Conservation (phyloP, 2,888 invertebrate genomes). For the Drosophila putrida region DNA sequence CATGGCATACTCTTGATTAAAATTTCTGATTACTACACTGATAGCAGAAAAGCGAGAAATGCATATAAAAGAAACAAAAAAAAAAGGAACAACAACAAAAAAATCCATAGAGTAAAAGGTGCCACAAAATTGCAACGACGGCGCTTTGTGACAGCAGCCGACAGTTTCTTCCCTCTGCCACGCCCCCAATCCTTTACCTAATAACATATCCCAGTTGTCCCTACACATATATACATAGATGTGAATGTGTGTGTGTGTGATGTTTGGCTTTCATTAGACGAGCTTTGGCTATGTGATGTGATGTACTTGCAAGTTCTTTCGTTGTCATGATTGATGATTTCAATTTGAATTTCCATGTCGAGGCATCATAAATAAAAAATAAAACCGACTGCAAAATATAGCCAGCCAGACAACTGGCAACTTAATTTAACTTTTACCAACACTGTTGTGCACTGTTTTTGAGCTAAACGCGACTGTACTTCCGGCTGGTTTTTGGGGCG, state of each 20-base stretch:
- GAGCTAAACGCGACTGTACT: constrained; percentile 66
- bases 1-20: constrained; percentile 70
- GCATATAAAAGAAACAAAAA: constrained; percentile 50
- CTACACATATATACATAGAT: neutral
- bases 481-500: constrained; percentile 44
- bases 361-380: constrained; percentile 68
- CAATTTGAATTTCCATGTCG: constrained; percentile 81
- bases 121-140: constrained; percentile 76
- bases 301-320: constrained; percentile 48
- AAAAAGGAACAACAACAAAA: constrained; percentile 4
- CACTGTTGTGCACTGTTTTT: constrained; percentile 44
- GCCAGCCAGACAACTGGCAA: constrained; percentile 46
- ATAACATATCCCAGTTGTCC: constrained; percentile 66
- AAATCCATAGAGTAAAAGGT: constrained; percentile 56
- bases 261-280: constrained; percentile 77
- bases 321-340: constrained; percentile 79
- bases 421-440: constrained; percentile 78
- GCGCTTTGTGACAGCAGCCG: constrained; percentile 72
- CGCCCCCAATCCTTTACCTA: constrained; percentile 47
- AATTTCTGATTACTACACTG: constrained; percentile 79
- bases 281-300: constrained; percentile 37
- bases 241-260: constrained; percentile 29
- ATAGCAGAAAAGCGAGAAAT: constrained; percentile 66
- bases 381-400: constrained; percentile 16
- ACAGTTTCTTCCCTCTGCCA: constrained; percentile 15